Percentiles rank a stretch among this genome's conserved stretches.
These are phyloP conservation scores for Gari tellinella DNA, from an alignment of 2,888 invertebrate genomes.

Conservation along the genomic window DNA sequence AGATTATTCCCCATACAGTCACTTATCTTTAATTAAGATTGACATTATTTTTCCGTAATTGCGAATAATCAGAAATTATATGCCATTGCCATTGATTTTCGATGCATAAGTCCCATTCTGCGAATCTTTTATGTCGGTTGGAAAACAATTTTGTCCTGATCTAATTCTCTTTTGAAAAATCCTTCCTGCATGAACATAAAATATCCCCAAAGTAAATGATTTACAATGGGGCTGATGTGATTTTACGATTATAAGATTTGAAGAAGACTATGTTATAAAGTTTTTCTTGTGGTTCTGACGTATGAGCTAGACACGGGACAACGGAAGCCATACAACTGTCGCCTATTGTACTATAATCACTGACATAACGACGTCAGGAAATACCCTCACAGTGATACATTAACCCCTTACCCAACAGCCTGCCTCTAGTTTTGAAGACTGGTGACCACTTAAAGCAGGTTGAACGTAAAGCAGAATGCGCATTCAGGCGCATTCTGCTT, in stretches of 20 bases:
- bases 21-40: constrained; percentile 49
- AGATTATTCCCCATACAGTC: constrained; percentile 40
- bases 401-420: no score
- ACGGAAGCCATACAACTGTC: no score
- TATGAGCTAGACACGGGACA: no score
- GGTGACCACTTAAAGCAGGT: no score
- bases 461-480: no score
- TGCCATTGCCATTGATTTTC: constrained; percentile 41
- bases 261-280: neutral
- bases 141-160: constrained; percentile 22
- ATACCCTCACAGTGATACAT: no score
- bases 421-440: no score
- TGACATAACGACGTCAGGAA: no score
- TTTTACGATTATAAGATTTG: constrained; percentile 58
- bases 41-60: constrained; percentile 46
- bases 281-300: no score
- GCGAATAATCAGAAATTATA: constrained; percentile 54
- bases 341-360: no score
- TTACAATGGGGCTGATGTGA: constrained; percentile 49
- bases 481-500: no score
- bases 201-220: constrained; percentile 29
- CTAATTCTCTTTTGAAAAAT: constrained; percentile 16
- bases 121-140: constrained; percentile 21
- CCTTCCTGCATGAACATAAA: constrained; percentile 14
- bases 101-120: constrained; percentile 11